A percentile compares a stretch with the other conserved stretches of the same genome.
phyloP scores from a whole-genome alignment of 2,113 vertebrate species.

The Pardalotus punctatus region DNA sequence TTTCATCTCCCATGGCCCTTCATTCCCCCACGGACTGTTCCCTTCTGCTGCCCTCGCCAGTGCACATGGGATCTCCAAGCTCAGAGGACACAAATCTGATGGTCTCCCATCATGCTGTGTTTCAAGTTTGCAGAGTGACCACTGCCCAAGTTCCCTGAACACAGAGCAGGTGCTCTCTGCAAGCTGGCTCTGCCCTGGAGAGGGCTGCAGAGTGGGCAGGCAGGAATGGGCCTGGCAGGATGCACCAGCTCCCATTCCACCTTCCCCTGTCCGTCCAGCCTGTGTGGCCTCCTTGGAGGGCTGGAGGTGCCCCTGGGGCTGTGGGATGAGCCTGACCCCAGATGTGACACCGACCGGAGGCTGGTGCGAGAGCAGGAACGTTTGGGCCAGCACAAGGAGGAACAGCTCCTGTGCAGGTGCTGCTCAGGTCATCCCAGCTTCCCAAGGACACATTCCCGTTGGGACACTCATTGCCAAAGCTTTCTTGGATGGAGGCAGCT shows the following conservation, averaged over 20 bases:
- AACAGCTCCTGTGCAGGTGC: neutral
- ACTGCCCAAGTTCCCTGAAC: neutral
- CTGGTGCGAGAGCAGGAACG: accelerated
- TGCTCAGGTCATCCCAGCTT: neutral
- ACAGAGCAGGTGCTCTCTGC: neutral
- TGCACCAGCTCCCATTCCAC: neutral
- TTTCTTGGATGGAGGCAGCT: neutral
- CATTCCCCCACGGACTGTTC: too few species aligned
- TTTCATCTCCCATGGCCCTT: neutral
- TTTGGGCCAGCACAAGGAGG: neutral
- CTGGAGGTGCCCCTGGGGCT: too few species aligned
- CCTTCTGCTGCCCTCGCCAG: too few species aligned
- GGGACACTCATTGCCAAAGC: neutral
- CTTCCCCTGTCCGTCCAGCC: neutral
- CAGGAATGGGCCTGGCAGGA: neutral
- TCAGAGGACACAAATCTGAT: neutral
- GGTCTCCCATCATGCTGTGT: neutral
- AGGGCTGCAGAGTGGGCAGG: neutral
- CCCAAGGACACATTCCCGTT: neutral
- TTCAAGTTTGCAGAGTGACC: neutral
- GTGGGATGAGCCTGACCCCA: neutral
- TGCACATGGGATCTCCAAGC: neutral
- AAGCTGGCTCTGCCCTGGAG: neutral
- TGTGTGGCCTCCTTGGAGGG: neutral
- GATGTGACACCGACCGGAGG: neutral